Evolutionary conservation across 2,888 invertebrate species (phyloP), one percentile per base, ranked within the genome.

Genomic region (Myopa tessellatipennis): DNA sequence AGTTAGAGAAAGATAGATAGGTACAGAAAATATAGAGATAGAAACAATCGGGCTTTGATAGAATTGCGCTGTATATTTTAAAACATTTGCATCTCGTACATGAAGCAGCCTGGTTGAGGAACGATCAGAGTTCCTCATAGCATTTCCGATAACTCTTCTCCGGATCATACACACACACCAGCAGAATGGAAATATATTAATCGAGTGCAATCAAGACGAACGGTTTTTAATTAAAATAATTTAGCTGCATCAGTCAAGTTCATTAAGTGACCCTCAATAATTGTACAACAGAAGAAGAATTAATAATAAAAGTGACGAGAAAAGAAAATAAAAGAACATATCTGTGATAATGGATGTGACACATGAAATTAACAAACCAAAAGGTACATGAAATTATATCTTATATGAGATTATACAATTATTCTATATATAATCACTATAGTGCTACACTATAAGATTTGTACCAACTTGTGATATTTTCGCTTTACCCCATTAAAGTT

Each of bases 61-160:
- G 14, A 73, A 40, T 16, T 73, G n/a, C 50, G 26, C 14, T 63
- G 12, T 5, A 34, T 61, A 26, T 34, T 26, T 50, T 45, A 6
- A 63, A 61, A 12, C 73, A 73, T 73, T 73, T 50, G 34, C 50
- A 73, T 26, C 38, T 50, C 34, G 73, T 34, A 16, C 73, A 63
- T 61, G 61, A 14, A 40, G 5, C 50, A 14, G 73, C 40, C n/a
- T 50, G 34, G 26, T 73, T 55, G 36, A n/a, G 12, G 26, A 70
- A 34, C 5, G 52, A 70, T 36, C n/a, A 36, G 14, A 67, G n/a
- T 55, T 55, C n/a, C 55, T n/a, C 14, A 55, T 55, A 55, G 16
- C 55, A 16, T 55, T n/a, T 16, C 55, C 55, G 55, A 55, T n/a
- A n/a, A 4, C 4, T 55, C 55, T 55, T 10, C 55, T 55, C 10